Evolutionary conservation across 2,888 invertebrate genomes (phyloP), one percentile per base, ranked within the genome.

Genomic region (Sesamia inferens): DNA sequence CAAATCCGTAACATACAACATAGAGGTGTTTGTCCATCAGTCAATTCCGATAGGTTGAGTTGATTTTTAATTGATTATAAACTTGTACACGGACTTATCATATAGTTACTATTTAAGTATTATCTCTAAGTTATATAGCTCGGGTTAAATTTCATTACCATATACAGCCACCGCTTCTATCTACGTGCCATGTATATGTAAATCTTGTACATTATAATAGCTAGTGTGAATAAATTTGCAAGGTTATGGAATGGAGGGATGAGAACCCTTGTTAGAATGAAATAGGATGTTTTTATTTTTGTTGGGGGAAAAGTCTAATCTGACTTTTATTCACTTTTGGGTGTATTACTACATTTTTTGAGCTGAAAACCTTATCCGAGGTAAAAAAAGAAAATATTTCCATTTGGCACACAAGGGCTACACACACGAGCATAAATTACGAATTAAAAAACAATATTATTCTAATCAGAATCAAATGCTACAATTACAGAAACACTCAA

Each of bases 181-280:
- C 75, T 83, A 68, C 59, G 81, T 76, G 47, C 58, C 66, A 73
- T 79, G 58, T 76, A 44, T 71, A 84, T 85, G 82, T 68, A 68
- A 83, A 85, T 85, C 42, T 68, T 59, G 66, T 78, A 59, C 47
- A 63, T 44, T 44, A 22, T 63, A 54, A 65, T 71, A 19, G 64
- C 5, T 39, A 57, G 11, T 39, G 4, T 48, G n/a, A 48, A 59
- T 70, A 44, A 13, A 42, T 65, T 8, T n/a, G 16, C 13, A 64
- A 39, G 39, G 19, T 59, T 59, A n/a, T 54, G 10, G 51, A 11
- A 22, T 10, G n/a, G 8, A 24, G 24, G 68, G 1, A 47, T n/a
- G n/a, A 73, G 31, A 14, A 22, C 2, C 14, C 47, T 71, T 22
- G 8, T 51, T 16, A n/a, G 5, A 47, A 51, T 42, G 14, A 13